Evolutionary conservation across 2,113 vertebrate genomes (phyloP).

Genomic region (Oxygymnocypris stewartii): DNA sequence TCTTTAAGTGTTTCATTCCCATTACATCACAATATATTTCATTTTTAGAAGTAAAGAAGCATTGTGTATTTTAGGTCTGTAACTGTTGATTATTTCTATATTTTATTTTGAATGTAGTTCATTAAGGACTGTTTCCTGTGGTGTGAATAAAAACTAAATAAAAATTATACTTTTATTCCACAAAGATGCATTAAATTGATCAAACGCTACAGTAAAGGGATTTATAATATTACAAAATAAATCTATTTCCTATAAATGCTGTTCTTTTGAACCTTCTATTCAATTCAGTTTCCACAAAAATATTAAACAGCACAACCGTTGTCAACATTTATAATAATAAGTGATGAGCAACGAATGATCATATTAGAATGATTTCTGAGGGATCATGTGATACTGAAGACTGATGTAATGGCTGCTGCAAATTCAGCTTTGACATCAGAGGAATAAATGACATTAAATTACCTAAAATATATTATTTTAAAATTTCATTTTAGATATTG

Average conservation of each 20-base stretch:
- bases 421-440: too few relatives aligned
- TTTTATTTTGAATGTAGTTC: too few relatives aligned
- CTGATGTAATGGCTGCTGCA: too few relatives aligned
- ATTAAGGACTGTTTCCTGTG: neutral
- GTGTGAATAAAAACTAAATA: neutral
- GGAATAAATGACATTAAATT: too few relatives aligned
- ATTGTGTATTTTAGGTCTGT: neutral
- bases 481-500: neutral
- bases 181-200: neutral
- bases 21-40: neutral
- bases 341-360: too few relatives aligned
- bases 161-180: neutral
- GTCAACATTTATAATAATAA: too few relatives aligned
- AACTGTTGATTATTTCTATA: neutral
- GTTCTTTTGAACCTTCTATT: neutral
- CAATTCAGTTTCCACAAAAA: neutral
- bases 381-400: too few relatives aligned
- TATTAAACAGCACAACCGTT: neutral
- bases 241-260: neutral
- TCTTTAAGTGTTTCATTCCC: neutral
- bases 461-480: too few relatives aligned
- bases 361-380: too few relatives aligned
- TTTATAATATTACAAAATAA: neutral
- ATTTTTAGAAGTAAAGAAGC: neutral
- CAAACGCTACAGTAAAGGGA: neutral